These are phyloP conservation scores for Listronotus oregonensis DNA, from an alignment of 1,140 invertebrate genomes.

Conservation along the genomic window DNA sequence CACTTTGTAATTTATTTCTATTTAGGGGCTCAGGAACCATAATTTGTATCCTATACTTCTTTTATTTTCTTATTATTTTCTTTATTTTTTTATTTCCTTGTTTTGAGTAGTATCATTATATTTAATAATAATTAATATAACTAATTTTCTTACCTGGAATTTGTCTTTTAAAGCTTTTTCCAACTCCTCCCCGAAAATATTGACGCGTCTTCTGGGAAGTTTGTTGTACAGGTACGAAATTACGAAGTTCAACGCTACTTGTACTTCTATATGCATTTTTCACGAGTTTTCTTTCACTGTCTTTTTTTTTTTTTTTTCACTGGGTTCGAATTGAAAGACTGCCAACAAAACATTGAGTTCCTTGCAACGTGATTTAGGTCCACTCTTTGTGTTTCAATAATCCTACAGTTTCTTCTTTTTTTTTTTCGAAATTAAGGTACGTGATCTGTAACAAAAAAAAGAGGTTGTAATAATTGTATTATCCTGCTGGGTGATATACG, in stretches of 20 bases:
- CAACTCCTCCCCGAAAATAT: slow-evolving; percentile 96
- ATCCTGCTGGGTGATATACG: too few species aligned
- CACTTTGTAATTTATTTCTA: too few species aligned
- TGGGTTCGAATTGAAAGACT: slow-evolving; percentile 11
- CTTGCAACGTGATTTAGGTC: slow-evolving; percentile 15
- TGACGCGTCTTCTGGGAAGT: slow-evolving; percentile 91
- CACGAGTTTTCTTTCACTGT: slow-evolving; percentile 12
- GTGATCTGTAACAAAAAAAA: slow-evolving; percentile 52
- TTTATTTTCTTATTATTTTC: too few species aligned
- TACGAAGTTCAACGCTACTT: slow-evolving; percentile 96
- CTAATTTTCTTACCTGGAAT: slow-evolving; percentile 70
- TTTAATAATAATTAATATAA: background rate
- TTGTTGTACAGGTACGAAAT: slow-evolving; percentile 99
- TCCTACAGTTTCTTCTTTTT: slow-evolving; percentile 20
- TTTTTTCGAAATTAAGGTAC: slow-evolving; percentile 46
- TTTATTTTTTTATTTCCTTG: too few species aligned
- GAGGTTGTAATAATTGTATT: background rate
- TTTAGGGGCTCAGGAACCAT: too few species aligned
- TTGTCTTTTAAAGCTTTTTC: slow-evolving; percentile 94
- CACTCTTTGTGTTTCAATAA: slow-evolving; percentile 13
- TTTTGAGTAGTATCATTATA: too few species aligned
- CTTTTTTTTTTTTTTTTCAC: too few species aligned
- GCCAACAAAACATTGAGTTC: slow-evolving; percentile 36
- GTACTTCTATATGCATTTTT: slow-evolving; percentile 97
- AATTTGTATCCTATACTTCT: too few species aligned